These are phyloP conservation scores for Danio aesculapii DNA, from an alignment of 2,797 vertebrate genomes.

Conservation along the genomic window DNA sequence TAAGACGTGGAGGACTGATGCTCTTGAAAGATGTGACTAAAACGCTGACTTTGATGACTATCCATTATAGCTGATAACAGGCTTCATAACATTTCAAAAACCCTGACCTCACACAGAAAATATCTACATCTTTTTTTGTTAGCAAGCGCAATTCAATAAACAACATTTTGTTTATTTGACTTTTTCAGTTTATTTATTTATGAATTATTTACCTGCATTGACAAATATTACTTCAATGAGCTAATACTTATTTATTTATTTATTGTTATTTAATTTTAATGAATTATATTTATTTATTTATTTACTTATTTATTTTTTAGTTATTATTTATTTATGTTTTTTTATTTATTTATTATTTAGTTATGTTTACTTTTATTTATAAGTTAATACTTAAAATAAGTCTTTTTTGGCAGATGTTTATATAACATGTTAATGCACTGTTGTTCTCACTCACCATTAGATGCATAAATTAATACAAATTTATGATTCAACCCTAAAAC, in stretches of 20 bases:
- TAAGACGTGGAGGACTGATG: constrained; percentile 40
- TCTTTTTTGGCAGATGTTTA: constrained; percentile 22
- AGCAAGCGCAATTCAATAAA: neutral
- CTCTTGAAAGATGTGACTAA: constrained; percentile 34
- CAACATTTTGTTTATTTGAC: neutral
- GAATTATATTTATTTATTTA: too few relatives aligned
- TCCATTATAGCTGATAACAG: constrained; percentile 36
- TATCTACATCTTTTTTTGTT: neutral
- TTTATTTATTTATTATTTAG: too few relatives aligned
- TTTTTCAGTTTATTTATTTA: neutral
- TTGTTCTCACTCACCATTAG: constrained; percentile 5
- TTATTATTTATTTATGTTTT: too few relatives aligned
- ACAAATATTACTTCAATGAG: neutral
- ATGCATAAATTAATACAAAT: constrained; percentile 22
- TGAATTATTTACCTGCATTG: neutral
- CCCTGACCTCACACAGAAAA: constrained; percentile 13
- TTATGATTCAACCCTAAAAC: neutral
- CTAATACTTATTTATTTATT: neutral
- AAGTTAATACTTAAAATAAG: constrained; percentile 1
- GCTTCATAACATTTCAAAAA: constrained; percentile 20
- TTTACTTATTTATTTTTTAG: too few relatives aligned
- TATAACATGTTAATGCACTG: constrained; percentile 17
- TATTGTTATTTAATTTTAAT: too few relatives aligned
- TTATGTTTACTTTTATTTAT: too few relatives aligned
- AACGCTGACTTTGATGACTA: constrained; percentile 31